These are phyloP conservation scores for Gymnothorax reevesii DNA, from an alignment of 2,797 vertebrate genomes.

Conservation along the genomic window DNA sequence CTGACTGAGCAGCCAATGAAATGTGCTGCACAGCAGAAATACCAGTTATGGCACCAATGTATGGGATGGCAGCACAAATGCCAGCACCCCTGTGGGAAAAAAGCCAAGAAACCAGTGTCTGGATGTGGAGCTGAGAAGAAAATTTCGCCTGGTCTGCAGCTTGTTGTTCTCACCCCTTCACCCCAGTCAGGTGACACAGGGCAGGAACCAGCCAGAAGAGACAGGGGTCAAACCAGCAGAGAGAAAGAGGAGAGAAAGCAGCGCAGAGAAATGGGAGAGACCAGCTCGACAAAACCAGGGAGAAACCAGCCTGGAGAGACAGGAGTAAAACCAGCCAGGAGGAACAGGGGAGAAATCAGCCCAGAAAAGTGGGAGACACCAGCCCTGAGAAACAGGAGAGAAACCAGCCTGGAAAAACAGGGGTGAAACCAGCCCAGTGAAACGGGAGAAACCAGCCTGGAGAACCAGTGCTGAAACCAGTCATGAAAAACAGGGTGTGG, in stretches of 20 bases:
- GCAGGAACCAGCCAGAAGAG: not conserved
- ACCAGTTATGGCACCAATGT: too few relatives aligned
- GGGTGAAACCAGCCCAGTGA: not conserved
- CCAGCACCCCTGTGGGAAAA: not conserved
- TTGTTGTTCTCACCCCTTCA: not conserved
- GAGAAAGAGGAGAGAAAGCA: not conserved
- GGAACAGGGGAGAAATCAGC: conserved; percentile 18
- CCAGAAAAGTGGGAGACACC: conserved; percentile 15
- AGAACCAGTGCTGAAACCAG: too few relatives aligned
- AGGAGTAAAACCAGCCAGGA: conserved; percentile 3
- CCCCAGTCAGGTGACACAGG: not conserved
- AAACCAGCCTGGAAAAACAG: conserved; percentile 14
- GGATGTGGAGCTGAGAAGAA: not conserved
- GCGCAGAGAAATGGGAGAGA: conserved; percentile 17
- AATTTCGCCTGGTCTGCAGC: conserved; percentile 16
- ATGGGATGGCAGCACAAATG: not conserved
- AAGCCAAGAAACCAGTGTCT: not conserved
- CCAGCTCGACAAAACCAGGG: not conserved
- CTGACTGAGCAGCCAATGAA: too few relatives aligned
- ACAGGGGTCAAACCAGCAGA: not conserved
- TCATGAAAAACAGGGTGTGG: too few relatives aligned
- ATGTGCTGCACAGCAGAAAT: too few relatives aligned
- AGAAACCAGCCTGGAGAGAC: not conserved
- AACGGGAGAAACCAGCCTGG: conserved; percentile 5
- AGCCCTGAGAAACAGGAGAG: conserved; percentile 17